A percentile compares a stretch with the other conserved stretches of the same genome.
These are phyloP conservation scores for Pan troglodytes DNA, from an alignment of 2,113 vertebrate species.

Conservation along the genomic window NHGRI_mPanTro3-v2.1_pri NC_072398.2:64710001-64710500, in stretches of 20 bases:
- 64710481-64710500: background rate
- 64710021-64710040: constrained; percentile 67
- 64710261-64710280: constrained; percentile 59
- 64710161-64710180: constrained; percentile 66
- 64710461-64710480: background rate
- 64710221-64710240: constrained; percentile 58
- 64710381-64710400: background rate
- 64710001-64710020: constrained; percentile 66
- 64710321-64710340: background rate
- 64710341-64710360: background rate
- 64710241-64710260: constrained; percentile 16
- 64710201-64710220: constrained; percentile 63
- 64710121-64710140: constrained; percentile 63
- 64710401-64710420: background rate
- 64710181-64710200: constrained; percentile 69
- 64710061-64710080: constrained; percentile 66
- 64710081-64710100: constrained; percentile 51
- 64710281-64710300: background rate
- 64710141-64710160: background rate
- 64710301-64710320: background rate
- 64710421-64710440: background rate
- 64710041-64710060: constrained; percentile 65
- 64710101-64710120: constrained; percentile 75
- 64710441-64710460: background rate
- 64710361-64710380: background rate